Evolutionary conservation across 2,113 vertebrate species (phyloP).

Genomic region (Tragelaphus imberbis): DNA sequence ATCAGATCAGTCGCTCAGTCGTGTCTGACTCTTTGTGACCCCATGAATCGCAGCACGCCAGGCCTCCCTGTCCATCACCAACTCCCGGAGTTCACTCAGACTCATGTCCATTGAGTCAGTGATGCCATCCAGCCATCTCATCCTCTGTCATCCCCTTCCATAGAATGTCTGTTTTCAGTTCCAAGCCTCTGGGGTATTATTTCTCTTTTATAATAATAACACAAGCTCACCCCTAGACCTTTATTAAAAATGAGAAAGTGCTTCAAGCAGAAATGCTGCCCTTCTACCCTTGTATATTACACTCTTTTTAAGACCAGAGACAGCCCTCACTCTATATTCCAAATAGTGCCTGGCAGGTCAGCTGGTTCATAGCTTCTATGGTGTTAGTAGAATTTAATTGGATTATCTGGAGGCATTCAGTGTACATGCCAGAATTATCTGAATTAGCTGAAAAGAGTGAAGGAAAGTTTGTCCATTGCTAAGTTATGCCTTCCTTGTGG

Average conservation of each 20-base stretch:
- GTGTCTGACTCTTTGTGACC: no score
- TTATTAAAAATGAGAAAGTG: background rate
- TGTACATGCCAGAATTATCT: background rate
- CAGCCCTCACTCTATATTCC: background rate
- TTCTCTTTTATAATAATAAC: background rate
- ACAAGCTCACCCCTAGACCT: background rate
- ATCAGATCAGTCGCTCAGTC: no score
- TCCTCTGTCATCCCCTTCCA: no score
- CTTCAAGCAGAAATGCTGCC: background rate
- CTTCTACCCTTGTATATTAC: background rate
- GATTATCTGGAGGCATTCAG: background rate
- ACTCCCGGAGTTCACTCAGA: no score
- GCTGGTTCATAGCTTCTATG: background rate
- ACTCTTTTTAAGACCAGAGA: background rate
- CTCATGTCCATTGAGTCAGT: no score
- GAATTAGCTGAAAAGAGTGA: background rate
- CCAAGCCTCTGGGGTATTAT: background rate
- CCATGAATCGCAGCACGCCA: no score
- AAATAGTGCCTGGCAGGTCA: fast-evolving
- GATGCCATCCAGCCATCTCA: no score
- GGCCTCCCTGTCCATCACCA: no score
- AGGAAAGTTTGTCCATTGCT: background rate
- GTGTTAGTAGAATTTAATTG: background rate
- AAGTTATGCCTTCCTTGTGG: background rate
- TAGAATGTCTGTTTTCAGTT: background rate